Percentiles rank a stretch among this genome's conserved stretches.
phyloP scores from a whole-genome alignment of 1,140 invertebrate genomes.

The Watersipora subatra region DNA sequence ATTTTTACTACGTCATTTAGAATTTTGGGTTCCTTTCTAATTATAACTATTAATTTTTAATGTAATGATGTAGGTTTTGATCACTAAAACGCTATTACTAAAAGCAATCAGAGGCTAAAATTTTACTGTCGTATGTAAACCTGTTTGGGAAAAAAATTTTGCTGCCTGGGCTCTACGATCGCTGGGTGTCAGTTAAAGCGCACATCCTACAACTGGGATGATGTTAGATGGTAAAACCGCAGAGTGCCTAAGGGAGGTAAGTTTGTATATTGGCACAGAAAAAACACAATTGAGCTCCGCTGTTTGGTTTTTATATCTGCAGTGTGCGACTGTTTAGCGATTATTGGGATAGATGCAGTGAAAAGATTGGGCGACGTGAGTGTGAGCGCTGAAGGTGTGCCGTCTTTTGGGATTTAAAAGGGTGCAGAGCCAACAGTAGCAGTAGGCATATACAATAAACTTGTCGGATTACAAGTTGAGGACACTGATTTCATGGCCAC shows the following conservation, averaged over 20 bases:
- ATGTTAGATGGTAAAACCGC: constrained; percentile 2
- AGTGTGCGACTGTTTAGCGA: neutral
- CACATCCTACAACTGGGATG: neutral
- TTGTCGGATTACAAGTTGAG: neutral
- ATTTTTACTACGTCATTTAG: too few species aligned
- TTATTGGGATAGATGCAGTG: constrained; percentile 3
- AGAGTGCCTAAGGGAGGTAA: neutral
- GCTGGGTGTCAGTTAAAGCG: neutral
- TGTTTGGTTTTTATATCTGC: neutral
- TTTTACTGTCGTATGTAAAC: too few species aligned
- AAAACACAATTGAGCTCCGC: neutral
- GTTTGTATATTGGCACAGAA: neutral
- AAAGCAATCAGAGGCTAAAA: too few species aligned
- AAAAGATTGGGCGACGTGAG: neutral
- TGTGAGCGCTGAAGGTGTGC: neutral
- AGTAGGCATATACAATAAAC: neutral
- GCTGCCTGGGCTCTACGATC: neutral
- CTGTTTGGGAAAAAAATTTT: too few species aligned
- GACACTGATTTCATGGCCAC: neutral
- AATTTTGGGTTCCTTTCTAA: too few species aligned
- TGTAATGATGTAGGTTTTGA: too few species aligned
- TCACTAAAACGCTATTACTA: too few species aligned
- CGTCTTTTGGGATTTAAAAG: neutral
- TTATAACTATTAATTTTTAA: too few species aligned
- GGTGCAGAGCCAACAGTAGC: neutral